Percentiles rank a stretch among this genome's conserved stretches.
These are phyloP conservation scores for Zosterops pallidus DNA, from an alignment of 2,113 vertebrate species.

Conservation along the genomic window DNA sequence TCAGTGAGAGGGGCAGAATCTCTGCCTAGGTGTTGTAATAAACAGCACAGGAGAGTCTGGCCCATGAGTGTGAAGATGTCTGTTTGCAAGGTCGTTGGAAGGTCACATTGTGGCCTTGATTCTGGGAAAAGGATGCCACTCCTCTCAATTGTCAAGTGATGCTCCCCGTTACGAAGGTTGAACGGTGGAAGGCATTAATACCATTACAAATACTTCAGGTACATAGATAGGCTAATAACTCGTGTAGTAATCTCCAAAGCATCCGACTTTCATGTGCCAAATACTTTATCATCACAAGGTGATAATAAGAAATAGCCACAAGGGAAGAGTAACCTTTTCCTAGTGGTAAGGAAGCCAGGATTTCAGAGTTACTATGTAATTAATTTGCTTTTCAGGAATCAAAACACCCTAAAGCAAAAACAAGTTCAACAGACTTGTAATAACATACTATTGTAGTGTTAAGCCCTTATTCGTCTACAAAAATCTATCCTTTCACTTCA, in stretches of 20 bases:
- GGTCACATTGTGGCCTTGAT: neutral
- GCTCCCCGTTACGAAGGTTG: neutral
- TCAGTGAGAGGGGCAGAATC: neutral
- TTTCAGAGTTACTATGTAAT: conserved; percentile 59
- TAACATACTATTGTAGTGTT: conserved; percentile 43
- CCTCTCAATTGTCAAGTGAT: neutral
- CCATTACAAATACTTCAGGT: neutral
- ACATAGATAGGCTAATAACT: neutral
- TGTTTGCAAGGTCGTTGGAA: neutral
- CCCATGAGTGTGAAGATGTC: neutral
- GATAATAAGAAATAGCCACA: conserved; percentile 64
- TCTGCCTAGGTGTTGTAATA: neutral
- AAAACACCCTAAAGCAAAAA: conserved; percentile 69
- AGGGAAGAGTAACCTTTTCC: conserved; percentile 62
- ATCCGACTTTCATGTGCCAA: conserved; percentile 10
- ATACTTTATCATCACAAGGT: conserved; percentile 63
- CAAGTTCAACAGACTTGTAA: conserved; percentile 66
- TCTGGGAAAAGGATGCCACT: neutral
- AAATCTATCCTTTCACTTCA: neutral
- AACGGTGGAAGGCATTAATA: conserved; percentile 21
- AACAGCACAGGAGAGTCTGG: neutral
- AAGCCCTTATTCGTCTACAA: conserved; percentile 11
- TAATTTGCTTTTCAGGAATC: conserved; percentile 62
- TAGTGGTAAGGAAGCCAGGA: conserved; percentile 35
- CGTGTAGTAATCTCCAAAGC: conserved; percentile 43